Base-by-base conservation (phyloP, 2,888 invertebrate species). In the Cheiracanthium punctorium region DNA sequence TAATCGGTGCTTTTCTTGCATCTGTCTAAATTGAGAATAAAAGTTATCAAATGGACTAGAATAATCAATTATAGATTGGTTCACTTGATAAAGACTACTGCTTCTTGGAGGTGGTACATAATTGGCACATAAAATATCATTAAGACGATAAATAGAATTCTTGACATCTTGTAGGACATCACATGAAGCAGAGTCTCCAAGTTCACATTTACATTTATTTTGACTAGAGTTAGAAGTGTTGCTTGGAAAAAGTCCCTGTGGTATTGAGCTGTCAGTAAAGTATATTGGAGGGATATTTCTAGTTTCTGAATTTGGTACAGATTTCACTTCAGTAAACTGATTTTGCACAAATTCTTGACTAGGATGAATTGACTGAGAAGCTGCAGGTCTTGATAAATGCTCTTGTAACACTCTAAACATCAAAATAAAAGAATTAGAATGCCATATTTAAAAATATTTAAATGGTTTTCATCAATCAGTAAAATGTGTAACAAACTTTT, bases 141-240 rank as follows among this genome's bases (percentile, higher is more conserved):
- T 85, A 14, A 85, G 58, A 10, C 74, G 73, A 41, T 79, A 85
- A 32, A 85, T 41, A 24, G 84, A 85, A 17, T 79, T 85, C 17
- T 85, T 85, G 0, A 85, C 84, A 58, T 79, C 84, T 69, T 85
- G 79, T 65, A 85, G 69, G 0, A 85, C 69, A 30, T 85, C 32
- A 17, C 82, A 84, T 0, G 82, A 76, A 8, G 17, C 64, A 24
- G 43, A 10, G 64, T 85, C 79, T 10, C 84, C 84, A n/a, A 32
- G 29, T 37, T 69, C 79, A 74, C 84, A 85, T 28, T 30, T 80
- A 64, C 84, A 85, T 7, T 69, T 82, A 5, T 37, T 74, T n/a
- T 48, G 58, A 71, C 71, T 52, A 74, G 67, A n/a, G 17, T 73
- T 14, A 8, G 65, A 12, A 30, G 32, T 0, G 24, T 24, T 30